Evolutionary conservation across 92 coral and sea anemone genomes (phyloP).

Genomic region (Isaurus tuberculatus): DNA sequence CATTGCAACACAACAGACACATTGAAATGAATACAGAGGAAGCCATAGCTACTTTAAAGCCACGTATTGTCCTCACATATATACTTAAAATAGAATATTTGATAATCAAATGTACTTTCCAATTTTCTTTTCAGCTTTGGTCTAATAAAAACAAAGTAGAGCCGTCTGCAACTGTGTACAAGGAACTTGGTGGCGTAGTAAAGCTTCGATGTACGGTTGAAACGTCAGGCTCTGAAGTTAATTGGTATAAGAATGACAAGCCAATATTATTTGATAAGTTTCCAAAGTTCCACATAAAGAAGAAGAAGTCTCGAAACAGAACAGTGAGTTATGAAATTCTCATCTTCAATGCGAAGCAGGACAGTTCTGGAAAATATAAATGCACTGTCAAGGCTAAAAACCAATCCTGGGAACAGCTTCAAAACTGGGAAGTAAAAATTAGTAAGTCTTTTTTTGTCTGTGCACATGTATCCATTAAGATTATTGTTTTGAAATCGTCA

Average conservation of each 20-base stretch:
- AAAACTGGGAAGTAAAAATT: not conserved
- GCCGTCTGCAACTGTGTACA: not conserved
- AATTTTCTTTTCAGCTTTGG: not conserved
- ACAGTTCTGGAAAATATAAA: constrained; percentile 14
- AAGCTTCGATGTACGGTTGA: constrained; percentile 31
- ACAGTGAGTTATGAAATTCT: constrained; percentile 6
- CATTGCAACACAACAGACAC: too few species aligned
- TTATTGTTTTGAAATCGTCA: not conserved
- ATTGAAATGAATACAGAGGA: too few species aligned
- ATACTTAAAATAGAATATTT: too few species aligned
- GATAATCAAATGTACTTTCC: not conserved
- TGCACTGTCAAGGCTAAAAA: not conserved
- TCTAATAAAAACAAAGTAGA: not conserved
- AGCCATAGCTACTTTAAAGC: too few species aligned
- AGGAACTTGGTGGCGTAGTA: not conserved
- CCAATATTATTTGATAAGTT: not conserved
- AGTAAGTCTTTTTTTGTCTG: not conserved
- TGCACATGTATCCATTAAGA: not conserved
- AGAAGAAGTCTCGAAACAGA: constrained; percentile 2
- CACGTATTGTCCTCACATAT: too few species aligned
- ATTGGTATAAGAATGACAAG: constrained; percentile 28
- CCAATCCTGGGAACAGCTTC: not conserved
- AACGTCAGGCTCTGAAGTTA: not conserved
- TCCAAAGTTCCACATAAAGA: not conserved
- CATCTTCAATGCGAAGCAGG: not conserved